These are phyloP conservation scores for Frankliniella intonsa DNA, from an alignment of 2,888 invertebrate genomes.

Conservation along the genomic window DNA sequence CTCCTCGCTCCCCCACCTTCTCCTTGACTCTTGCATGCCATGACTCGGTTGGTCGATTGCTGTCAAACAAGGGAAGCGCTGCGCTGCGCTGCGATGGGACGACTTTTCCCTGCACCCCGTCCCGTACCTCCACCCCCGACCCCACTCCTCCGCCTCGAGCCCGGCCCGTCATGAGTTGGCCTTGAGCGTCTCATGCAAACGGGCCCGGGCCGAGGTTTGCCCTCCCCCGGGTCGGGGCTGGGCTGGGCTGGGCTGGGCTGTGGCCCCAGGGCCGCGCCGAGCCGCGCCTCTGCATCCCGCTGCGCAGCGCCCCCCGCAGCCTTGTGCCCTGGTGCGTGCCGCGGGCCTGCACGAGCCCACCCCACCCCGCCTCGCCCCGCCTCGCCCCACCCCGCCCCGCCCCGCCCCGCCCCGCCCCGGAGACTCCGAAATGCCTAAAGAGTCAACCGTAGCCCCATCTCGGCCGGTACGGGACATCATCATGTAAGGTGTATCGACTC, in stretches of 20 bases:
- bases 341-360: background rate
- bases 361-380: too few relatives aligned
- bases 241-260: too few relatives aligned
- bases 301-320: background rate
- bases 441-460: background rate
- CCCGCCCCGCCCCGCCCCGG: too few relatives aligned
- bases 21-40: background rate
- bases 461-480: background rate
- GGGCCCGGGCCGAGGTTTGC: too few relatives aligned
- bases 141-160: background rate
- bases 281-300: background rate
- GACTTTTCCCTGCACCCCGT: background rate
- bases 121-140: background rate
- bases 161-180: background rate
- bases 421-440: background rate
- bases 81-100: conserved; percentile 11
- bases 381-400: too few relatives aligned
- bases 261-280: too few relatives aligned
- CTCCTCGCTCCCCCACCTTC: background rate
- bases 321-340: background rate
- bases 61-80: conserved; percentile 23
- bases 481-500: background rate
- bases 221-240: too few relatives aligned
- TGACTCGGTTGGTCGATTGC: conserved; percentile 14
- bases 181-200: background rate